These are phyloP conservation scores for Scrobipalpa costella DNA, from an alignment of 2,888 invertebrate species.

Conservation along the genomic window DNA sequence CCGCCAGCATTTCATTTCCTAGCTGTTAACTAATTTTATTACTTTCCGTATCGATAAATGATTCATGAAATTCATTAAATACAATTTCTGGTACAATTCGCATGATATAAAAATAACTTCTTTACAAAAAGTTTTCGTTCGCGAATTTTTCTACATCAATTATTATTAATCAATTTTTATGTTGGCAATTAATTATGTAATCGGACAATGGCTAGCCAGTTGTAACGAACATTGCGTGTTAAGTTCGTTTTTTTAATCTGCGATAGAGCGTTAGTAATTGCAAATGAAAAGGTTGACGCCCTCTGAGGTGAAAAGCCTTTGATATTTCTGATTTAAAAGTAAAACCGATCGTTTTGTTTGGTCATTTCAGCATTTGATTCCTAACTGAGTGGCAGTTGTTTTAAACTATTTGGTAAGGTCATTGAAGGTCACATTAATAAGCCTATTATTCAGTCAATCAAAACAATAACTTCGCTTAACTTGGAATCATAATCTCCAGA, in stretches of 20 bases:
- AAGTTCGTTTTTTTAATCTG: neutral
- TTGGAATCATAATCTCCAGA: no score
- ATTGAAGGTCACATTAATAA: no score
- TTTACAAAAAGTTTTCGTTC: neutral
- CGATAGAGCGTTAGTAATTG: constrained; percentile 12
- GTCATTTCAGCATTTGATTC: no score
- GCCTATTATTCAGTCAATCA: no score
- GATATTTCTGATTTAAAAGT: neutral
- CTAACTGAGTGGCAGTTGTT: no score
- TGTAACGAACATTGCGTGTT: constrained; percentile 16
- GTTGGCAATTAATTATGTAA: constrained; percentile 8
- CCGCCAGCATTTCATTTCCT: neutral
- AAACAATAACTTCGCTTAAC: no score
- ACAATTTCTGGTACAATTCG: constrained; percentile 2
- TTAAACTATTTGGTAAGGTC: neutral
- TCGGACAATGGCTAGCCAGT: constrained; percentile 1
- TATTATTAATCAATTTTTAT: constrained; percentile 9
- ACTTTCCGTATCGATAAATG: neutral
- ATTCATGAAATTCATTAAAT: constrained; percentile 5
- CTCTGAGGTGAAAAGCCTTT: constrained; percentile 8
- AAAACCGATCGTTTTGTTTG: no score
- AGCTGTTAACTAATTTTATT: neutral
- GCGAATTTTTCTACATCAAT: neutral
- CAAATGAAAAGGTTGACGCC: constrained; percentile 8
- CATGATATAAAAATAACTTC: neutral